A percentile compares a stretch with the other conserved stretches of the same genome.
phyloP scores from a whole-genome alignment of 1,140 invertebrate genomes.

The Latrodectus geometricus region DNA sequence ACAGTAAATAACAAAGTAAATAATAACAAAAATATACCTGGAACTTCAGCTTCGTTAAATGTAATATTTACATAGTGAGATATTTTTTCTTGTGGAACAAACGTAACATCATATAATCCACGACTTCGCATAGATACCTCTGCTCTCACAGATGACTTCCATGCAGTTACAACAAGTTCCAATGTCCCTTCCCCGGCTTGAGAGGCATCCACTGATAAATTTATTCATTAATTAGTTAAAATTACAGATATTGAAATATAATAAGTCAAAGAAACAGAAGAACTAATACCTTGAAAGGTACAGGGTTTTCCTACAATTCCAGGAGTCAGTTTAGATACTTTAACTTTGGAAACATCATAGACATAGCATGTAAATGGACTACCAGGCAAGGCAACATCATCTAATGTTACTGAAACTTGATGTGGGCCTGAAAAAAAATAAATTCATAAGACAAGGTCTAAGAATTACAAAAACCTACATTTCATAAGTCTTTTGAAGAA shows the following conservation, averaged over 20 bases:
- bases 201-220: constrained; percentile 84
- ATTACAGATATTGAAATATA: neutral
- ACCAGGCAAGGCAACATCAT: constrained; percentile 84
- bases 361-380: constrained; percentile 95
- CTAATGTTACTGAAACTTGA: constrained; percentile 82
- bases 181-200: constrained; percentile 95
- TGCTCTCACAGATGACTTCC: constrained; percentile 76
- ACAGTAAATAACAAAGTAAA: neutral
- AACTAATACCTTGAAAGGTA: constrained; percentile 69
- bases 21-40: constrained; percentile 70
- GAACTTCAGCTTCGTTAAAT: constrained; percentile 94
- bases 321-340: constrained; percentile 79
- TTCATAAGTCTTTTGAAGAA: too few relatives aligned
- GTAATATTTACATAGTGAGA: constrained; percentile 95
- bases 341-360: constrained; percentile 88
- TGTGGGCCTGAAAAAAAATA: constrained; percentile 76
- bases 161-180: constrained; percentile 92
- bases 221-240: neutral
- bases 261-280: constrained; percentile 1
- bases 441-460: too few relatives aligned
- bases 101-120: constrained; percentile 95
- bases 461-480: too few relatives aligned
- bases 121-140: constrained; percentile 87
- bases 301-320: constrained; percentile 67
- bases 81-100: constrained; percentile 89